Evolutionary conservation across 1,140 invertebrate species (phyloP), one percentile per base, ranked within the genome.

Genomic region (Phthorimaea operculella): DNA sequence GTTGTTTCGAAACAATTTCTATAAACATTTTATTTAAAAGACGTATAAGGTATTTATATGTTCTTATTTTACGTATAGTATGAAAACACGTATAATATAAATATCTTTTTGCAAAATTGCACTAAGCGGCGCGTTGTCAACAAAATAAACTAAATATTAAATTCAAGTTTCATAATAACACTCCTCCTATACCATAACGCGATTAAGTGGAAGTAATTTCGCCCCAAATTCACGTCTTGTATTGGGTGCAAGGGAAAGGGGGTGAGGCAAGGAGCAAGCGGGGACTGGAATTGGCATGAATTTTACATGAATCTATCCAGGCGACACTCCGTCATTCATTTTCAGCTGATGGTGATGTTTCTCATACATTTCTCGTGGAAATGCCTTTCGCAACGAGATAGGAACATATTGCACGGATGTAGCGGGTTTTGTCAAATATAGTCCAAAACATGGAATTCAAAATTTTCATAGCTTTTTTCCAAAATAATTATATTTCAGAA

Each of bases 251-350:
- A 10, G 36, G 36, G 33, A 11, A 11, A 34, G 6, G 36, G 36
- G 21, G 36, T 12, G 60, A 60, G 63, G 60, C 64, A 66, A 60
- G 69, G 60, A 50, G 63, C 21, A 63, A 54, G 57, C 55, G 56
- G 59, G 58, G 60, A 63, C 58, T 63, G 63, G 63, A 62, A 68
- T 72, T 63, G 70, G 61, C 71, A 82, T 82, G 79, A 82, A 82
- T 79, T 74, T 79, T 82, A 77, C 79, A 82, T 82, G 79, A 82
- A 73, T 59, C 62, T 60, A 63, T 63, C 53, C 14, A 44, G 52
- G 64, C 66, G 63, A 69, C 66, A 56, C 63, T 58, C 48, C 58
- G 58, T 71, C 71, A 76, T 75, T 74, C 73, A 74, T 76, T 76
- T 74, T 59, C 50, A 55, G 1, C 44, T 47, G 44, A 47, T 47